Conservation (phyloP, 2,113 vertebrate genomes). For the Engystomops pustulosus region DNA sequence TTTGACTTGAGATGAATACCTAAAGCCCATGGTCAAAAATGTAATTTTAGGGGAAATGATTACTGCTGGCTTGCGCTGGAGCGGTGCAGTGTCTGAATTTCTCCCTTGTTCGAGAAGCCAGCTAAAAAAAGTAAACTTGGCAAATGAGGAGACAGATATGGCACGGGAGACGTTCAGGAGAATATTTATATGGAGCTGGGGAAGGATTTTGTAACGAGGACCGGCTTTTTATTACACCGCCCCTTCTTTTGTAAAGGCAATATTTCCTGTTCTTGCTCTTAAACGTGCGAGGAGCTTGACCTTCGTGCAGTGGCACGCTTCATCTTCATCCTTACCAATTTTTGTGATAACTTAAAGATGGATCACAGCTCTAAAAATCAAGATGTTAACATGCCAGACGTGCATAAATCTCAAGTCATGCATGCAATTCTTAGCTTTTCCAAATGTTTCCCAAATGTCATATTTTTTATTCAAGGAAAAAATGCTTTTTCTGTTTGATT, state of each 20-base stretch:
- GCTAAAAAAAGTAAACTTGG: slow-evolving; percentile 44
- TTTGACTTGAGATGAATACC: slow-evolving; percentile 3
- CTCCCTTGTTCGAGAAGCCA: slow-evolving; percentile 36
- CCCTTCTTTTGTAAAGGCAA: slow-evolving; percentile 40
- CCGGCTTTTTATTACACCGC: slow-evolving; percentile 49
- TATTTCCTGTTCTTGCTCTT: slow-evolving; percentile 47
- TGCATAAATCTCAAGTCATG: slow-evolving; percentile 7
- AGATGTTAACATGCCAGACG: slow-evolving; percentile 32
- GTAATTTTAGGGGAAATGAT: slow-evolving; percentile 43
- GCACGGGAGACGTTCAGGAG: slow-evolving; percentile 7
- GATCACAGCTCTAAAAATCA: slow-evolving; percentile 17
- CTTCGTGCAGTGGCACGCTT: slow-evolving; percentile 14
- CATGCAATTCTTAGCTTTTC: background rate
- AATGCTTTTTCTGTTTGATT: background rate
- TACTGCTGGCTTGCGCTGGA: background rate
- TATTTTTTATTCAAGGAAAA: slow-evolving; percentile 3
- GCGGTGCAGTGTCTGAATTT: slow-evolving; percentile 32
- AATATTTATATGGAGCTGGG: slow-evolving; percentile 43
- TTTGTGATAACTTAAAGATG: slow-evolving; percentile 18
- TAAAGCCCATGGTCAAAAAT: slow-evolving; percentile 33
- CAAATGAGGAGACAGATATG: slow-evolving; percentile 49
- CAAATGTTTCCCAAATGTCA: slow-evolving; percentile 36
- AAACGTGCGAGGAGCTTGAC: slow-evolving; percentile 34
- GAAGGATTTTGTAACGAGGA: slow-evolving; percentile 49
- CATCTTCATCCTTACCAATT: slow-evolving; percentile 31